These are phyloP conservation scores for fruit fly (Drosophila melanogaster) DNA, from an alignment of 1,140 invertebrate genomes.

Conservation along the genomic window DNA sequence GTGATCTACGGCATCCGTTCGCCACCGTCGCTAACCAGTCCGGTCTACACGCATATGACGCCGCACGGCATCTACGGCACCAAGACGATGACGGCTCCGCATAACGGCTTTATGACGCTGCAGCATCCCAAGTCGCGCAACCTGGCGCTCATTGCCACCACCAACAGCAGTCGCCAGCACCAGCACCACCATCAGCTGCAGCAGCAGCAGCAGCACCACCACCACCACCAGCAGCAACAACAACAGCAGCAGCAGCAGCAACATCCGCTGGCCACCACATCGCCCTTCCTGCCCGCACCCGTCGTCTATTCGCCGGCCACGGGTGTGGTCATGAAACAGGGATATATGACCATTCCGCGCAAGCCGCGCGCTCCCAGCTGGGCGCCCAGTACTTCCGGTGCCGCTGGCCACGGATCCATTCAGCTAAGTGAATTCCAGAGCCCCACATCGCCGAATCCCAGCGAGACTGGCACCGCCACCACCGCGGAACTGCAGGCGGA, in stretches of 20 bases:
- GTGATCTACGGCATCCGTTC: constrained; percentile 79
- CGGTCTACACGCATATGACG: constrained; percentile 83
- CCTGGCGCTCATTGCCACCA: constrained; percentile 83
- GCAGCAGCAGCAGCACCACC: constrained; percentile 84
- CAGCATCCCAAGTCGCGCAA: constrained; percentile 83
- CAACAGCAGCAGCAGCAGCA: constrained; percentile 48
- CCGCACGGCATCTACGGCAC: constrained; percentile 82
- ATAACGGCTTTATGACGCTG: constrained; percentile 82
- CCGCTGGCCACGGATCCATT: constrained; percentile 81
- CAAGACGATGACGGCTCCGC: constrained; percentile 67
- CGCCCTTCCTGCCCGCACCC: constrained; percentile 88
- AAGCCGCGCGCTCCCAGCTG: constrained; percentile 92
- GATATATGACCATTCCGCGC: constrained; percentile 93
- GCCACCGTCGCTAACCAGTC: constrained; percentile 76
- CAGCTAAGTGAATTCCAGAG: constrained; percentile 81
- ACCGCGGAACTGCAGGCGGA: constrained; percentile 86
- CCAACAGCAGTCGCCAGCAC: constrained; percentile 84
- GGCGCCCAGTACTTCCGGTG: constrained; percentile 87
- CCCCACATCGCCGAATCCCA: constrained; percentile 85
- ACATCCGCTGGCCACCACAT: constrained; percentile 85
- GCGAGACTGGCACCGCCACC: constrained; percentile 85
- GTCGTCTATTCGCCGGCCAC: constrained; percentile 85
- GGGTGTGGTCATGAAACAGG: constrained; percentile 88
- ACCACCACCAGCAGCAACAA: constrained; percentile 47
- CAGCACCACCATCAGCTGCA: constrained; percentile 56